Evolutionary conservation across 2,797 vertebrate species (phyloP).

Genomic region (Phalanger gymnotis): DNA sequence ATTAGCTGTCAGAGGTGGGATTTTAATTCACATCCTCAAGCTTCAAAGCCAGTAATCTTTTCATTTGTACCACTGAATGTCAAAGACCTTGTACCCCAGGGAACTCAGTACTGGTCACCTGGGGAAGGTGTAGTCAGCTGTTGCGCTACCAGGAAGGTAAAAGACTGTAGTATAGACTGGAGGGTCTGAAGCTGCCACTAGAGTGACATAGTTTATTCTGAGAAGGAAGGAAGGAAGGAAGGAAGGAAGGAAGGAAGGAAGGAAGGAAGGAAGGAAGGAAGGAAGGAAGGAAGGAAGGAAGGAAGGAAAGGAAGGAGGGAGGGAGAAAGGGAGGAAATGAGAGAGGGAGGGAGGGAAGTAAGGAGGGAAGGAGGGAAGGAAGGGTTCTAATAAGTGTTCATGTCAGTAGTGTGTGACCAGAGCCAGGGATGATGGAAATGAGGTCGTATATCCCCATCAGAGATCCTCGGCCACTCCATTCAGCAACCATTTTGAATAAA

Average conservation of each 20-base stretch:
- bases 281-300: too few species aligned
- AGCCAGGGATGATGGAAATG: background rate
- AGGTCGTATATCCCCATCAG: background rate
- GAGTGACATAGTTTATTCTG: background rate
- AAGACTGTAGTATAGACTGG: background rate
- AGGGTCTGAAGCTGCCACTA: background rate
- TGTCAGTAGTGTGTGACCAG: background rate
- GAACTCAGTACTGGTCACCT: background rate
- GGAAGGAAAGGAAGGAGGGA: background rate
- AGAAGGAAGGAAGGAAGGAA: too few species aligned
- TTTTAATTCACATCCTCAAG: background rate
- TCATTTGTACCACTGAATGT: background rate
- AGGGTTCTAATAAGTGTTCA: background rate
- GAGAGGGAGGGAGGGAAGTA: background rate
- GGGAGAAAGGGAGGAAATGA: too few species aligned
- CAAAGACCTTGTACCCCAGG: background rate
- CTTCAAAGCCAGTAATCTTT: background rate
- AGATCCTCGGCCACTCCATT: background rate
- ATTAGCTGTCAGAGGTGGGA: background rate
- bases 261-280: too few species aligned
- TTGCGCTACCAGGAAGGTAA: background rate
- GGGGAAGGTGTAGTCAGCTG: background rate
- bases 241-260: too few species aligned
- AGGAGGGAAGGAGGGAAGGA: background rate
- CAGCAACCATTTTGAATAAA: constrained; percentile 25